Evolutionary conservation across 35 echinoderm and acorn worm species (phyloP), one percentile per base, ranked within the genome.

Genomic region (Amphiura filiformis): DNA sequence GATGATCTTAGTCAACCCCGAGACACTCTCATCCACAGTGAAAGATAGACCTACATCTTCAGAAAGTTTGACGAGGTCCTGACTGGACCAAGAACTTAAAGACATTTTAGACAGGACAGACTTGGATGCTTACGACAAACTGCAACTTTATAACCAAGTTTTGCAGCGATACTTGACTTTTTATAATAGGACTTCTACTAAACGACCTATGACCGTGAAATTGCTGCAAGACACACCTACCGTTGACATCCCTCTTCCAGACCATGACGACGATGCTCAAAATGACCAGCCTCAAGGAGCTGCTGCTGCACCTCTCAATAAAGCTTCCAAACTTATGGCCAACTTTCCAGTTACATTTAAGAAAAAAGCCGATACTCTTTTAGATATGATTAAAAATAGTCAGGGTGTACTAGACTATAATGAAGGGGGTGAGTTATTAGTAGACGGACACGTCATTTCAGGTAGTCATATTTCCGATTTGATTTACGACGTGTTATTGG

Each of bases 401-500:
- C 30, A 82, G 7, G 56, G 61, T 30, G 28, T 42, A 64, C 75
- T 90, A 5, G 75, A 64, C 23, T 90, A 64, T 57, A 90, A 82
- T 56, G 32, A 65, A 1, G 23, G 36, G 32, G 39, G 34, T 37
- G 39, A 80, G 14, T 33, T 80, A 37, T 39, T 39, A 40, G 13
- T 83, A 38, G 81, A 49, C 32, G 81, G 47, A 31, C 38, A 83
- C 52, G 81, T 83, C 3, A 49, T 83, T 18, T 37, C 15, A 31
- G 88, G 88, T 7, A 76, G 35, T 31, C 82, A 90, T 32, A 41
- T 84, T 39, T 83, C 80, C 23, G 88, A 90, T 82, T 82, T 90
- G 75, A 84, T 90, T 30, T 83, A 89, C 39, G 88, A 90, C 44
- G 64, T 83, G 0, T 89, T 90, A 39, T 80, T 65, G 31, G 88